These are phyloP conservation scores for Macrosteles quadrilineatus DNA, from an alignment of 1,140 invertebrate genomes.

Conservation along the genomic window DNA sequence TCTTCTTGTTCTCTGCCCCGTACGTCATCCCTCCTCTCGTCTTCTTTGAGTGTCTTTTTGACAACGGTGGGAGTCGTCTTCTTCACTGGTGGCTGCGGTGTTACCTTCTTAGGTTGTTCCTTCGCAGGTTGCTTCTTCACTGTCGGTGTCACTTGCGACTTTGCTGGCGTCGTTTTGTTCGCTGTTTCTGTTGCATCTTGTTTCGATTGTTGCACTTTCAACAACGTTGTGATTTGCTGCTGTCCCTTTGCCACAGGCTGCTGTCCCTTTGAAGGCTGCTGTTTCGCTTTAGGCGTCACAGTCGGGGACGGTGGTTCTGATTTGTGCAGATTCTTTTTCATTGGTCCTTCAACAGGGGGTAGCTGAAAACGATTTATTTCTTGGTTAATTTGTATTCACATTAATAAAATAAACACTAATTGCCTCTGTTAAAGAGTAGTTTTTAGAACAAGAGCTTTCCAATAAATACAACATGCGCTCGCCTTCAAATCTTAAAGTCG, in stretches of 20 bases:
- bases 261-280: neutral
- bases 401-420: too few species aligned
- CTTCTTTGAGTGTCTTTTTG: neutral
- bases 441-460: too few species aligned
- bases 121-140: slow-evolving; percentile 17
- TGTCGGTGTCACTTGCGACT: neutral
- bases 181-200: neutral
- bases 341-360: slow-evolving; percentile 5
- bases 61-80: neutral
- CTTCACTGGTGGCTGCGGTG: neutral
- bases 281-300: neutral
- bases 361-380: neutral
- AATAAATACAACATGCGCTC: too few species aligned
- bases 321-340: slow-evolving; percentile 11
- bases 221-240: slow-evolving; percentile 13
- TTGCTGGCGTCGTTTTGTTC: neutral
- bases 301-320: neutral
- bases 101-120: neutral
- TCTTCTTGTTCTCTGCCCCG: neutral
- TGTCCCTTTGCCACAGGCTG: slow-evolving; percentile 15
- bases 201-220: slow-evolving; percentile 7
- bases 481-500: too few species aligned
- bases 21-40: neutral
- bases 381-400: too few species aligned
- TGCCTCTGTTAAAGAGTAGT: too few species aligned